These are phyloP conservation scores for Malurus elegans DNA, from an alignment of 2,113 vertebrate species.

Conservation along the genomic window DNA sequence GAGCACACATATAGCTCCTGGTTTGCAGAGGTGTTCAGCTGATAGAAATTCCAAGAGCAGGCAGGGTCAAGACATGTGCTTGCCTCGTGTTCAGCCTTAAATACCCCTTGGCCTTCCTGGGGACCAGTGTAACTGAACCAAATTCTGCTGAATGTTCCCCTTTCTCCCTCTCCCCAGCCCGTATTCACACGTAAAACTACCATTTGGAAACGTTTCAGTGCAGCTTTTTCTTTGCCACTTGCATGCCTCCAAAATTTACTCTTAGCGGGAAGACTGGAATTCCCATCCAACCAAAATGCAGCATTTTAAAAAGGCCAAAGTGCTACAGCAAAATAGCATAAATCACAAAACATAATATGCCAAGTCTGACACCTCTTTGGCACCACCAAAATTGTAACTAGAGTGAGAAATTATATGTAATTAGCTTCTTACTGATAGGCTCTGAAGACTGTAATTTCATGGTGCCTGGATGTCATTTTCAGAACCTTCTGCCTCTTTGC, in stretches of 20 bases:
- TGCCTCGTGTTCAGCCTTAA: neutral
- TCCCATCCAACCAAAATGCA: neutral
- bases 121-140: neutral
- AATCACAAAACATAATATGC: conserved; percentile 2
- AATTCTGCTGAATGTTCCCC: neutral
- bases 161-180: neutral
- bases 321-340: neutral
- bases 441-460: conserved; percentile 63
- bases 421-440: conserved; percentile 40
- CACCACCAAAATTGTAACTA: conserved; percentile 35
- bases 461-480: conserved; percentile 51
- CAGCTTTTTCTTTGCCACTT: neutral
- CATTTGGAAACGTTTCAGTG: neutral
- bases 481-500: conserved; percentile 15
- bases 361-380: conserved; percentile 19
- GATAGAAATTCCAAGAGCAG: neutral
- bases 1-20: neutral
- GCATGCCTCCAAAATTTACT: neutral
- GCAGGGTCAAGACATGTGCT: rapidly evolving
- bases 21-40: neutral
- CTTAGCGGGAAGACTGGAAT: neutral
- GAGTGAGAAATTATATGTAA: conserved; percentile 50
- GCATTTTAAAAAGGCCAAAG: neutral
- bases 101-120: neutral
- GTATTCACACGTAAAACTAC: neutral